phyloP scores from a whole-genome alignment of 2,113 vertebrate genomes.

The Phocoena sinus region DNA sequence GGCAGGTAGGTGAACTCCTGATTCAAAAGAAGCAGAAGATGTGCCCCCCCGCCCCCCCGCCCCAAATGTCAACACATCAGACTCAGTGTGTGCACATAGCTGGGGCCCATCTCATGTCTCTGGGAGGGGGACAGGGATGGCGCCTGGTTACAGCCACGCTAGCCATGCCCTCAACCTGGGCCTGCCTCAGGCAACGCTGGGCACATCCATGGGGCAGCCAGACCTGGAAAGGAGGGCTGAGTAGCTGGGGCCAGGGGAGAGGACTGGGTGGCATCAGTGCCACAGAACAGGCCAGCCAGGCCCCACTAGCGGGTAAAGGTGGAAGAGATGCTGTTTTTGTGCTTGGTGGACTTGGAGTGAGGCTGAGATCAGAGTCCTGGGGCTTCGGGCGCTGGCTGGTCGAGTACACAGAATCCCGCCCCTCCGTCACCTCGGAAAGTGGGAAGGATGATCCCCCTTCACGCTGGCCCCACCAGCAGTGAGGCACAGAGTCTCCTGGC shows the following conservation, averaged over 20 bases:
- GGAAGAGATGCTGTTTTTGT: background rate
- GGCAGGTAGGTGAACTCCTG: background rate
- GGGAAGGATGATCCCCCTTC: background rate
- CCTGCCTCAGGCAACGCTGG: background rate
- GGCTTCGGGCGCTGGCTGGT: background rate
- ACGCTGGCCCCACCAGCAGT: background rate
- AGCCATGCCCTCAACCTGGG: background rate
- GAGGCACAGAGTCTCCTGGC: conserved; percentile 32
- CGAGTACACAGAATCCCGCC: background rate
- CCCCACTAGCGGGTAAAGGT: background rate
- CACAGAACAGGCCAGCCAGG: background rate
- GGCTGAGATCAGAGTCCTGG: background rate
- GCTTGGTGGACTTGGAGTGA: background rate
- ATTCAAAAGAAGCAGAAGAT: background rate
- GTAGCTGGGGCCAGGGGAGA: background rate
- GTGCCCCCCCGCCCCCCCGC: no score
- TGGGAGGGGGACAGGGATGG: background rate
- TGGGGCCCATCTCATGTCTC: background rate
- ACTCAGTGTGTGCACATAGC: background rate
- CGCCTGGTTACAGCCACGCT: background rate
- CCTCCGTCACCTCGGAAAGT: background rate
- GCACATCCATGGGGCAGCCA: background rate
- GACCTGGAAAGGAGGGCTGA: background rate
- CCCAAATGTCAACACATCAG: background rate
- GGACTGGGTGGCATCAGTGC: background rate